phyloP scores from a whole-genome alignment of 1,140 invertebrate genomes.

The Ostrea denselamellosa region DNA sequence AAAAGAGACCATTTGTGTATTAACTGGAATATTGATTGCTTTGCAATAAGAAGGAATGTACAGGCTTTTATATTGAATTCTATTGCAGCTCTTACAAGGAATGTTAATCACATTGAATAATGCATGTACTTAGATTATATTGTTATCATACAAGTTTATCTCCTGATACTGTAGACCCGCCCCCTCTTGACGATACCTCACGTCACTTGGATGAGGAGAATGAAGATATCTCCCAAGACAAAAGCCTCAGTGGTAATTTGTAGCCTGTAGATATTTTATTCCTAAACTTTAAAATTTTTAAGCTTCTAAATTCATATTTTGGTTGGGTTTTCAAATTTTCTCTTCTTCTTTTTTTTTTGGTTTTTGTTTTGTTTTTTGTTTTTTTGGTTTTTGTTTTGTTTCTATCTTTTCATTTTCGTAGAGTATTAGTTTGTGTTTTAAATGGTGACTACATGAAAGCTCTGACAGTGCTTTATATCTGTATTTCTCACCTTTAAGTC shows the following conservation, averaged over 20 bases:
- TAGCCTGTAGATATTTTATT: neutral
- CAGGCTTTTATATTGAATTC: too few relatives aligned
- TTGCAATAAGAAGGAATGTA: too few relatives aligned
- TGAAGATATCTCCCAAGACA: neutral
- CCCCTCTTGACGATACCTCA: neutral
- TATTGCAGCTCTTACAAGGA: too few relatives aligned
- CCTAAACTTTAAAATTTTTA: neutral
- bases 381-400: neutral
- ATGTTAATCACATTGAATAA: too few relatives aligned
- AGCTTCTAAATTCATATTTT: too few relatives aligned
- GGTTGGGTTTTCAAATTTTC: too few relatives aligned
- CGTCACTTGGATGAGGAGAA: neutral
- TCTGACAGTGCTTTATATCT: too few relatives aligned
- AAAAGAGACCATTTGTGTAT: too few relatives aligned
- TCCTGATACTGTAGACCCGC: constrained; percentile 7
- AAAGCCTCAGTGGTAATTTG: neutral
- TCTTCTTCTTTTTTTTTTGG: too few relatives aligned
- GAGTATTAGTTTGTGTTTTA: neutral
- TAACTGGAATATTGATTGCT: too few relatives aligned
- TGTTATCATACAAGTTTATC: neutral
- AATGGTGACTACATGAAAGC: too few relatives aligned
- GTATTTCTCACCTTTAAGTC: too few relatives aligned
- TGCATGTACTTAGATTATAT: neutral
- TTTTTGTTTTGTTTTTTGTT: neutral
- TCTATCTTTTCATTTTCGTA: neutral